Evolutionary conservation across 2,888 invertebrate species (phyloP).

Genomic region (Cepaea hortensis): DNA sequence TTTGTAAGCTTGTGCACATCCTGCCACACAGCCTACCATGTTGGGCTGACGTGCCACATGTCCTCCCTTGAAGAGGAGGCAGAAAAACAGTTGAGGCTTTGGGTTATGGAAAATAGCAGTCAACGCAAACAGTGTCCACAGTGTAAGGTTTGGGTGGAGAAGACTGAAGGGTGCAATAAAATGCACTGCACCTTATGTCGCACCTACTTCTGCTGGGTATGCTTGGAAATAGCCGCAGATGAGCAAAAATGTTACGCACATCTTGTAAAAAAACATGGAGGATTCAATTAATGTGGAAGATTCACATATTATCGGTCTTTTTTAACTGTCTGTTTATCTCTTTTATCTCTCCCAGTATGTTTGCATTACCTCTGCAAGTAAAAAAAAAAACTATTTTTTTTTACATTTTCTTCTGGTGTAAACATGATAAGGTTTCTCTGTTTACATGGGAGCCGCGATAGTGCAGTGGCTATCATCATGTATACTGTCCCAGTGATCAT

Average conservation of each 20-base stretch:
- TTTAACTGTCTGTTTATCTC: not conserved
- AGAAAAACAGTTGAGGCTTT: constrained; percentile 54
- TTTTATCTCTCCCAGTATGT: too few relatives aligned
- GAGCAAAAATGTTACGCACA: constrained; percentile 63
- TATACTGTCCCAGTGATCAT: too few relatives aligned
- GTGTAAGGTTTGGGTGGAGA: constrained; percentile 65
- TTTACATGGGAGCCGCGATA: too few relatives aligned
- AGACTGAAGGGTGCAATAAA: constrained; percentile 68
- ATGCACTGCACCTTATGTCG: constrained; percentile 65
- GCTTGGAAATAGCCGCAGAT: constrained; percentile 56
- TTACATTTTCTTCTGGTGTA: too few relatives aligned
- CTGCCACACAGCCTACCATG: constrained; percentile 65
- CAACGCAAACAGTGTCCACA: constrained; percentile 65
- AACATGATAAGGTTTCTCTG: too few relatives aligned
- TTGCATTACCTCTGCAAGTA: too few relatives aligned
- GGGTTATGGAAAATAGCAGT: constrained; percentile 57
- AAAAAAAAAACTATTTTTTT: too few relatives aligned
- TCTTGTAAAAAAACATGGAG: constrained; percentile 55
- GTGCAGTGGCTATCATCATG: too few relatives aligned
- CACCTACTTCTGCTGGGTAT: constrained; percentile 69
- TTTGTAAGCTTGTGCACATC: constrained; percentile 59
- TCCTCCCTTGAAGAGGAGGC: constrained; percentile 54
- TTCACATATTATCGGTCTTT: not conserved
- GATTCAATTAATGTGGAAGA: constrained; percentile 34
- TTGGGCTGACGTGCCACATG: constrained; percentile 65